Evolutionary conservation across 1,140 invertebrate genomes (phyloP).

Genomic region (Eriosoma lanigerum): DNA sequence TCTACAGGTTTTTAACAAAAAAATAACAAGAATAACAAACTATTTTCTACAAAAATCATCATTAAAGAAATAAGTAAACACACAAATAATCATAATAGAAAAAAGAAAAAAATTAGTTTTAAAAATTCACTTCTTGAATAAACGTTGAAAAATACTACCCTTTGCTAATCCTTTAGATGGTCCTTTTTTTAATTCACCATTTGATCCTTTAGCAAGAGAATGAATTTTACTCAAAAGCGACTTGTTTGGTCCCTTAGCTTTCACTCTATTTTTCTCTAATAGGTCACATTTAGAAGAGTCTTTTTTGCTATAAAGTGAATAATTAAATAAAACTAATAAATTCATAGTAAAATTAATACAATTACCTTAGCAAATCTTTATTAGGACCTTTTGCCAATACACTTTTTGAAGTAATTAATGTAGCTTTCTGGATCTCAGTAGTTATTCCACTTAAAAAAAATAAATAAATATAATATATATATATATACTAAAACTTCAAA

Average conservation of each 20-base stretch:
- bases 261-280: slow-evolving; percentile 2
- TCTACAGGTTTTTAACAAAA: no score
- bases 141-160: slow-evolving; percentile 65
- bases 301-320: slow-evolving; percentile 15
- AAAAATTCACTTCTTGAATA: slow-evolving; percentile 39
- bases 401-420: background rate
- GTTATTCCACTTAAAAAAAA: background rate
- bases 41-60: no score
- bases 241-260: slow-evolving; percentile 62
- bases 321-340: background rate
- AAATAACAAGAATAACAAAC: no score
- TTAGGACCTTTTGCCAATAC: slow-evolving; percentile 42
- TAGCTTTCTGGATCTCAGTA: background rate
- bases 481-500: no score
- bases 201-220: slow-evolving; percentile 64
- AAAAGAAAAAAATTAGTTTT: background rate
- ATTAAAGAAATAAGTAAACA: background rate
- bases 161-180: slow-evolving; percentile 66
- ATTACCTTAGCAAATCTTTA: slow-evolving; percentile 30
- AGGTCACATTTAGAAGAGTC: background rate
- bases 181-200: slow-evolving; percentile 66
- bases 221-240: slow-evolving; percentile 59
- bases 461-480: no score
- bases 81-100: background rate
- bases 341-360: background rate